A percentile compares a stretch with the other conserved stretches of the same genome.
These are phyloP conservation scores for Amphiprion ocellaris DNA, from an alignment of 2,113 vertebrate species.

Conservation along the genomic window DNA sequence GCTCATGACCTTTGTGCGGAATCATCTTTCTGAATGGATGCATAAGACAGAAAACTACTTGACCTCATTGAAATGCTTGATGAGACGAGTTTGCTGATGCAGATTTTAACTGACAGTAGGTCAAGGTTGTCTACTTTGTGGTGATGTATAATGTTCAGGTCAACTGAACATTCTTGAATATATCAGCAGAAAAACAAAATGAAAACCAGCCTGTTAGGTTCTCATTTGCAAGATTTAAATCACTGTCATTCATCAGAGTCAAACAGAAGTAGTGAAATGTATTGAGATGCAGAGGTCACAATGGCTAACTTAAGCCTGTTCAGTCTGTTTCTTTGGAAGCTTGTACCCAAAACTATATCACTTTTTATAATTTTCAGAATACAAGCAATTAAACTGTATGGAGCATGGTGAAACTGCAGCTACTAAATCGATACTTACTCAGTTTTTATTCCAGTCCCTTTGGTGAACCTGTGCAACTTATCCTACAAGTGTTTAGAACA, in stretches of 20 bases:
- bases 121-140: slow-evolving; percentile 8
- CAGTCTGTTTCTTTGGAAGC: neutral
- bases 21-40: neutral
- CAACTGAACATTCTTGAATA: slow-evolving; percentile 17
- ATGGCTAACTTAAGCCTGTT: neutral
- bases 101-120: neutral
- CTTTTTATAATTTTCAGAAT: neutral
- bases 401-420: neutral
- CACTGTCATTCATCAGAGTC: no score
- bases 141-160: neutral
- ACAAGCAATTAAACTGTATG: neutral
- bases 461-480: neutral
- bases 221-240: no score
- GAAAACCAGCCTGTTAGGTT: no score
- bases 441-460: neutral
- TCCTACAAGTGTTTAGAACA: neutral
- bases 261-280: no score
- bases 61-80: neutral
- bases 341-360: neutral
- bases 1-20: neutral
- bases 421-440: neutral
- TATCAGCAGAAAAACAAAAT: neutral
- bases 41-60: neutral
- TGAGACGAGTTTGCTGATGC: neutral
- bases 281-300: no score